Evolutionary conservation across 1,140 invertebrate genomes (phyloP).

Genomic region (Eriosoma lanigerum): DNA sequence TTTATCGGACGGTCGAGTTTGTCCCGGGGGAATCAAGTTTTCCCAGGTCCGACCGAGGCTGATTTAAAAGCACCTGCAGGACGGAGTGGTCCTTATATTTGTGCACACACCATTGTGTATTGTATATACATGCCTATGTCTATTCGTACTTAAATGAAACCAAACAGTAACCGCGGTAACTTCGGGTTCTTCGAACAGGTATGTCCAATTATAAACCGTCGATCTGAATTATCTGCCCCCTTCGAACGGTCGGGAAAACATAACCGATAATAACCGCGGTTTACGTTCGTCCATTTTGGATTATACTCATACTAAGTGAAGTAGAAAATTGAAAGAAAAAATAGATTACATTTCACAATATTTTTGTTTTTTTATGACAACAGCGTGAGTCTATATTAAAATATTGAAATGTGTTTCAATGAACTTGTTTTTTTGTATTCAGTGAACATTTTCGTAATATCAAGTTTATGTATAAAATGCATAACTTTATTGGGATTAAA

Average conservation of each 20-base stretch:
- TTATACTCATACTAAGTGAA: conserved; percentile 23
- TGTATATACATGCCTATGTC: conserved; percentile 14
- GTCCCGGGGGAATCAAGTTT: conserved; percentile 6
- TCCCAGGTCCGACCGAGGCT: conserved; percentile 23
- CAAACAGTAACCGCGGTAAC: conserved; percentile 22
- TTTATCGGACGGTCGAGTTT: conserved; percentile 49
- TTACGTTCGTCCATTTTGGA: background rate
- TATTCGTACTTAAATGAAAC: conserved; percentile 16
- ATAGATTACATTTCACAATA: background rate
- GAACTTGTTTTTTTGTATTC: no score
- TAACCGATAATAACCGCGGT: conserved; percentile 2
- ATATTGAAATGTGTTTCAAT: background rate
- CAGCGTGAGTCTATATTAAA: background rate
- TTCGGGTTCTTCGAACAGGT: background rate
- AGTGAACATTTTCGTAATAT: no score
- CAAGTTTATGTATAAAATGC: no score
- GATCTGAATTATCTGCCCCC: conserved; percentile 29
- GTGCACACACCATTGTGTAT: background rate
- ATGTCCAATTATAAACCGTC: conserved; percentile 44
- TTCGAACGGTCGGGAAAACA: background rate
- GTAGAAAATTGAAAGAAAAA: conserved; percentile 31
- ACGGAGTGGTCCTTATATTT: background rate
- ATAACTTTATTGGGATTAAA: no score
- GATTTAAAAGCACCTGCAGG: conserved; percentile 47
- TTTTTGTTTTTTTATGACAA: conserved; percentile 19